phyloP scores from a whole-genome alignment of 2,888 invertebrate genomes.

The Ashinkailepas kermadecensis region DNA sequence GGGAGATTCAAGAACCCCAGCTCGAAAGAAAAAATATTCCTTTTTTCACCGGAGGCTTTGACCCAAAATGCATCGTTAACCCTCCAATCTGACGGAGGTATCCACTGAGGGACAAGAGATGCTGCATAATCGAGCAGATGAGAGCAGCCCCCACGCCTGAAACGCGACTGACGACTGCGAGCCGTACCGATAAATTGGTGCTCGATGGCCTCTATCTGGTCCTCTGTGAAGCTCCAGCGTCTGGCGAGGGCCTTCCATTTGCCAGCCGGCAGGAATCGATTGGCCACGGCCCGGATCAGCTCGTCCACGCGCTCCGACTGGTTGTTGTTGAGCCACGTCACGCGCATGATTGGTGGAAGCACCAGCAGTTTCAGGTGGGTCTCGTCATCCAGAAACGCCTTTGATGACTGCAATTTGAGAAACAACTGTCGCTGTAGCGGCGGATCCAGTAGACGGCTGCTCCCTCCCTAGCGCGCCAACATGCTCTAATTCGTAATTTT shows the following conservation, averaged over 20 bases:
- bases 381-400: not conserved
- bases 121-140: too few relatives aligned
- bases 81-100: too few relatives aligned
- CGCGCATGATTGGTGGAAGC: slow-evolving; percentile 4
- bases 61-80: too few relatives aligned
- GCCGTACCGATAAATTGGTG: slow-evolving; percentile 58
- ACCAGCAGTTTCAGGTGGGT: slow-evolving; percentile 15
- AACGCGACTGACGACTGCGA: not conserved
- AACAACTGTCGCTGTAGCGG: too few relatives aligned
- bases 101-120: too few relatives aligned
- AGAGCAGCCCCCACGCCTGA: too few relatives aligned
- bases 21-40: too few relatives aligned
- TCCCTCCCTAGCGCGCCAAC: too few relatives aligned
- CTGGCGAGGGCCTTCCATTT: slow-evolving; percentile 60
- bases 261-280: slow-evolving; percentile 53
- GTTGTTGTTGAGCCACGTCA: slow-evolving; percentile 15
- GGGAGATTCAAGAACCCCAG: too few relatives aligned
- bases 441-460: too few relatives aligned
- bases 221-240: slow-evolving; percentile 60
- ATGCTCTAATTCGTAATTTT: too few relatives aligned
- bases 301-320: slow-evolving; percentile 7
- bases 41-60: too few relatives aligned
- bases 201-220: slow-evolving; percentile 60
- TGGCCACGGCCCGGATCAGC: slow-evolving; percentile 37
- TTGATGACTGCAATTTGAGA: not conserved